Conservation (phyloP, 2,797 vertebrate genomes). For the Buphagus erythrorhynchus region DNA sequence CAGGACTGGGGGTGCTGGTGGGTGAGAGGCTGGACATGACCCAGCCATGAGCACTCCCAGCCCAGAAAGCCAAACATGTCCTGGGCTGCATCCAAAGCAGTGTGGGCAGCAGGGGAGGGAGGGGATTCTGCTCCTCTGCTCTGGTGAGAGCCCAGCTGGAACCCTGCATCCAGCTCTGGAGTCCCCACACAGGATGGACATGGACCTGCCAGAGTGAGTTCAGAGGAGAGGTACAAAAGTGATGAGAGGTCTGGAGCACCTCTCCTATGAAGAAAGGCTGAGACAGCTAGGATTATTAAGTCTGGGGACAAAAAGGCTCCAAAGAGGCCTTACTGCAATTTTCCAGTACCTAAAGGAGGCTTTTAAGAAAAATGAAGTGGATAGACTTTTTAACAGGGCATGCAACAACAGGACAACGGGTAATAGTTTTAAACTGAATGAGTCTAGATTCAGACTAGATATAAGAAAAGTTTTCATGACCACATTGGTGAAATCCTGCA, state of each 20-base stretch:
- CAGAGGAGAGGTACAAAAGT: neutral
- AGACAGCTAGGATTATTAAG: neutral
- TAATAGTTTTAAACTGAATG: neutral
- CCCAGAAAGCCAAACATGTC: too few relatives aligned
- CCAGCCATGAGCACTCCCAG: neutral
- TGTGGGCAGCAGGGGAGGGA: neutral
- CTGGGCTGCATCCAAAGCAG: too few relatives aligned
- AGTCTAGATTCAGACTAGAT: neutral
- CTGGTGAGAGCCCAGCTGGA: neutral
- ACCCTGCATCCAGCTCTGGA: neutral
- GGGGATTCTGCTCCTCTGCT: neutral
- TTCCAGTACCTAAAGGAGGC: neutral
- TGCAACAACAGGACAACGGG: rapidly evolving
- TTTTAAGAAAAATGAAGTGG: neutral
- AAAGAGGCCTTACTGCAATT: neutral
- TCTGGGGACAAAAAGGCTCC: neutral
- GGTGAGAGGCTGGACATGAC: neutral
- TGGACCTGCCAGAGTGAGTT: rapidly evolving
- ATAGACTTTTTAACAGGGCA: neutral
- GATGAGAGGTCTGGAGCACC: neutral
- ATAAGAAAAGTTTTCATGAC: neutral
- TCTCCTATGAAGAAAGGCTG: neutral
- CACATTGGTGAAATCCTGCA: neutral
- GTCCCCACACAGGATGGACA: neutral
- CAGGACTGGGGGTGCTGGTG: neutral